Conservation (phyloP, 2,113 vertebrate species). For the Macrotus californicus region DNA sequence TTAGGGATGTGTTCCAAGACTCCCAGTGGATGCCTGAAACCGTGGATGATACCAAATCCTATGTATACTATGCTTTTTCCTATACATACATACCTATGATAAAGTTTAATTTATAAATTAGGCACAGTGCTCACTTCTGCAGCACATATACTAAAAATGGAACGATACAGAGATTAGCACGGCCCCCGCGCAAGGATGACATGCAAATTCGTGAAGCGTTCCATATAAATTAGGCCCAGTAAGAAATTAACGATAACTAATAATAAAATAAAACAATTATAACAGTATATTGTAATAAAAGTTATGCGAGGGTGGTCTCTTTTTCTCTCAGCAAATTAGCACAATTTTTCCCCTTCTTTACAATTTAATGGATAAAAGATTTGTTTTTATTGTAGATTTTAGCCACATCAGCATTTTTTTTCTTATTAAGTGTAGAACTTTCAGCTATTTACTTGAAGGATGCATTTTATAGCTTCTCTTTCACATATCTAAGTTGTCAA, state of each 20-base stretch:
- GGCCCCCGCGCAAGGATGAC: too few relatives aligned
- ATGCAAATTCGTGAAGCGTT: too few relatives aligned
- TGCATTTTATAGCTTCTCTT: background rate
- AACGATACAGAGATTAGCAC: too few relatives aligned
- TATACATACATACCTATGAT: background rate
- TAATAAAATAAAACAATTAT: background rate
- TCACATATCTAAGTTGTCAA: background rate
- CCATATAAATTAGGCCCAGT: background rate
- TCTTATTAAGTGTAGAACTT: background rate
- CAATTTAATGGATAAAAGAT: background rate
- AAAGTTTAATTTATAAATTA: background rate
- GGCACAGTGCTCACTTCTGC: background rate
- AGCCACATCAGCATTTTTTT: background rate
- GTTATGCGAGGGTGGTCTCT: background rate
- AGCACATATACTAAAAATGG: too few relatives aligned
- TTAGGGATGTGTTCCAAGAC: background rate
- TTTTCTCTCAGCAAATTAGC: background rate
- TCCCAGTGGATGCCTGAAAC: background rate
- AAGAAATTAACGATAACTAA: background rate
- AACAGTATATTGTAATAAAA: too few relatives aligned
- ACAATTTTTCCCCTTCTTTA: background rate
- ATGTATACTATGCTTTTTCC: background rate
- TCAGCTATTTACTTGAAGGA: background rate
- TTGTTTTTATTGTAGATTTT: background rate
- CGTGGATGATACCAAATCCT: background rate